phyloP scores from a whole-genome alignment of 2,888 invertebrate species.

The Dione vanillae region DNA sequence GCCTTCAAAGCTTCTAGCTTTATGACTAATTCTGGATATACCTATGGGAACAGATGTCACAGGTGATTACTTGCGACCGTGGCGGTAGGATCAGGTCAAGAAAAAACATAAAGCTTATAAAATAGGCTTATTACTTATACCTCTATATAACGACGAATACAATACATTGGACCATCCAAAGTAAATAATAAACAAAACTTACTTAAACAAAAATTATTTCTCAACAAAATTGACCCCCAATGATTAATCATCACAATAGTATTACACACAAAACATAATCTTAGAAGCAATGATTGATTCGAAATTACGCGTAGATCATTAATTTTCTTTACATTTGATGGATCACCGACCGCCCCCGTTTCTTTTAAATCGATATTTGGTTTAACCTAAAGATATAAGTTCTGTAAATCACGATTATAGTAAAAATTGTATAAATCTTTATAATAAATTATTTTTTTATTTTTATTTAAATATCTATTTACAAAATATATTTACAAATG shows the following conservation, averaged over 20 bases:
- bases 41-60: no score
- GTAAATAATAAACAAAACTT: neutral
- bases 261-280: constrained; percentile 50
- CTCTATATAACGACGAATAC: no score
- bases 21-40: no score
- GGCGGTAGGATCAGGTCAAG: no score
- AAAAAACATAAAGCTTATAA: no score
- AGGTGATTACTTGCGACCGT: no score
- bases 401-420: constrained; percentile 45
- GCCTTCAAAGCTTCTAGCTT: no score
- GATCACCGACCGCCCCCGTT: constrained; percentile 62
- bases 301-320: constrained; percentile 69
- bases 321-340: constrained; percentile 73
- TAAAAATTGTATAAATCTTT: constrained; percentile 47
- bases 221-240: constrained; percentile 34
- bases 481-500: no score
- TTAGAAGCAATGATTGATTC: constrained; percentile 68
- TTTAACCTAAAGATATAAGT: constrained; percentile 55
- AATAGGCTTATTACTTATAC: no score
- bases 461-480: neutral
- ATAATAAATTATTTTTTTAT: constrained; percentile 45
- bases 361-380: constrained; percentile 53
- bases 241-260: constrained; percentile 49
- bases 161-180: neutral
- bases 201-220: neutral